Percentiles rank a stretch among this genome's conserved stretches.
These are phyloP conservation scores for Carassius carassius DNA, from an alignment of 2,113 vertebrate genomes.

Conservation along the genomic window DNA sequence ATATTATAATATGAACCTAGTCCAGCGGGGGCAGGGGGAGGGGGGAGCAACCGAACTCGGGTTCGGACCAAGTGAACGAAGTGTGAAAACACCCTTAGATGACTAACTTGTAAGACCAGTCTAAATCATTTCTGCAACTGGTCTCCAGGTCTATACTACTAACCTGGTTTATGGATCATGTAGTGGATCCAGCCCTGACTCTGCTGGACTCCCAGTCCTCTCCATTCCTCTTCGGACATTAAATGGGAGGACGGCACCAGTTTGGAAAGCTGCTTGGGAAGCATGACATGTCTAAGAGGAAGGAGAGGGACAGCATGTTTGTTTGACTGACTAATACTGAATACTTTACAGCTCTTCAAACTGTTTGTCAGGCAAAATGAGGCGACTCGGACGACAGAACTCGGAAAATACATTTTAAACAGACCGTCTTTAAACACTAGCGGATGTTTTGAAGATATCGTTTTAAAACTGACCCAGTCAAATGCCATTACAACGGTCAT, in stretches of 20 bases:
- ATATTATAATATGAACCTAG: too few relatives aligned
- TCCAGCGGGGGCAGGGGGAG: too few relatives aligned
- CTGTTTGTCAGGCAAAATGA: neutral
- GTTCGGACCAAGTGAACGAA: too few relatives aligned
- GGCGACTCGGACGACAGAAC: neutral
- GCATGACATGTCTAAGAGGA: conserved; percentile 85
- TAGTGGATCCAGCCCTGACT: conserved; percentile 97
- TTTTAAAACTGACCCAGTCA: too few relatives aligned
- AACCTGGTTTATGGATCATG: conserved; percentile 96
- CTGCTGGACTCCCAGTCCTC: conserved; percentile 92
- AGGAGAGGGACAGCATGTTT: neutral
- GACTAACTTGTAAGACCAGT: too few relatives aligned
- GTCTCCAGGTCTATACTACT: conserved; percentile 31
- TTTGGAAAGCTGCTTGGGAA: conserved; percentile 92
- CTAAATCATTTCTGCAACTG: too few relatives aligned
- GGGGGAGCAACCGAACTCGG: too few relatives aligned
- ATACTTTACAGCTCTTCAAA: neutral
- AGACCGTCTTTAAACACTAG: neutral
- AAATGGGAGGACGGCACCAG: conserved; percentile 89
- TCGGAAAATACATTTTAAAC: neutral
- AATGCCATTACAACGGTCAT: neutral
- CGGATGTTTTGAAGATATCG: neutral
- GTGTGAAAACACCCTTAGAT: too few relatives aligned
- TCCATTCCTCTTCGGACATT: conserved; percentile 93
- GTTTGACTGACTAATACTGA: neutral